Percentiles rank a stretch among this genome's conserved stretches.
Conservation (phyloP, 2,888 invertebrate genomes). For the Ochropleura leucogaster region DNA sequence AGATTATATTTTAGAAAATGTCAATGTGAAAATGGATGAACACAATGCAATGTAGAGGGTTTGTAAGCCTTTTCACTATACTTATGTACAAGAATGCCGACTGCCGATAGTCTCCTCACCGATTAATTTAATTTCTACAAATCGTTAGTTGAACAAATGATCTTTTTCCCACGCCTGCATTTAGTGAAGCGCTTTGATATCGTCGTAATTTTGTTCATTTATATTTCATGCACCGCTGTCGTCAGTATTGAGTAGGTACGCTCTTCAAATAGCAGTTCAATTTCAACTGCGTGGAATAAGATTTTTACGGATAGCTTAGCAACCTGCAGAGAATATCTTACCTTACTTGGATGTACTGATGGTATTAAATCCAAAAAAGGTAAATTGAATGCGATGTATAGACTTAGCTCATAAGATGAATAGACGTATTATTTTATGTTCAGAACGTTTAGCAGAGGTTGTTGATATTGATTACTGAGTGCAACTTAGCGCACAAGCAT, state of each 20-base stretch:
- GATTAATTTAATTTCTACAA: conserved; percentile 7
- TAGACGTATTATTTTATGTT: conserved; percentile 11
- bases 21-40: too few relatives aligned
- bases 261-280: conserved; percentile 3
- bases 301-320: not conserved
- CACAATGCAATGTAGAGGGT: not conserved
- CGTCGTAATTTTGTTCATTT: not conserved
- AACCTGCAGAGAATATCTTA: not conserved
- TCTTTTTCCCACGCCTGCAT: not conserved
- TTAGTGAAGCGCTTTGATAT: not conserved
- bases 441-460: conserved; percentile 15
- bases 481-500: conserved; percentile 12
- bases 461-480: conserved; percentile 32
- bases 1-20: conserved; percentile 1
- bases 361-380: not conserved
- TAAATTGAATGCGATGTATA: not conserved
- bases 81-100: not conserved
- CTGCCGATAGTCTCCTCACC: not conserved
- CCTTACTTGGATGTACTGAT: not conserved
- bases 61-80: not conserved
- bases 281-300: not conserved
- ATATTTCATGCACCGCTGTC: not conserved
- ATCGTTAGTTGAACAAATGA: not conserved
- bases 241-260: not conserved
- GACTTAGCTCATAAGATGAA: not conserved